phyloP scores from a whole-genome alignment of 2,797 vertebrate species.

The Poecilia velifera region DNA sequence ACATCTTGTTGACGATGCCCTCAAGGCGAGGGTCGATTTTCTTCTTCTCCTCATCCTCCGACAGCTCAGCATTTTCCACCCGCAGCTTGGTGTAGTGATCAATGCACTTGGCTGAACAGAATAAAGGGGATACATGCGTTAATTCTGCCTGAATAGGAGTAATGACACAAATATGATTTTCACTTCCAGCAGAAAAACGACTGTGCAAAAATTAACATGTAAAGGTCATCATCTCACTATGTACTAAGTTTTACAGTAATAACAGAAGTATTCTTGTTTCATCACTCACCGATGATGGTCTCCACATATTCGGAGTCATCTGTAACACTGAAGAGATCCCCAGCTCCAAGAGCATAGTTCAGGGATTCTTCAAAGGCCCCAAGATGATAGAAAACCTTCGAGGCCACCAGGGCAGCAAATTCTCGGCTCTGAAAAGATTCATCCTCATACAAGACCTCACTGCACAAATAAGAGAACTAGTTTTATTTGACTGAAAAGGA shows the following conservation, averaged over 20 bases:
- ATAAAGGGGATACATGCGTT: background rate
- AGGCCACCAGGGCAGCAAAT: conserved; percentile 97
- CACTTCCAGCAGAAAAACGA: background rate
- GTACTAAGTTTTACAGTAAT: background rate
- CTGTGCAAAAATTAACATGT: background rate
- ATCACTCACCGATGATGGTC: conserved; percentile 93
- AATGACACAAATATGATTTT: background rate
- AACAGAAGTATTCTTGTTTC: background rate
- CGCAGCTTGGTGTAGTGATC: conserved; percentile 98
- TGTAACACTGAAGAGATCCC: conserved; percentile 97
- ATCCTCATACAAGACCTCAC: conserved; percentile 98
- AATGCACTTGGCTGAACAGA: conserved; percentile 92
- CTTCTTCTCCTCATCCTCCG: conserved; percentile 93
- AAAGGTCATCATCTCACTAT: background rate
- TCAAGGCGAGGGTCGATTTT: conserved; percentile 93
- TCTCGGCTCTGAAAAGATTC: conserved; percentile 94
- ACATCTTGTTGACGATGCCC: conserved; percentile 99
- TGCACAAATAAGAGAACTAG: conserved; percentile 54
- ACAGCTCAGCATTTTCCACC: conserved; percentile 95
- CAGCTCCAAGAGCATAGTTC: conserved; percentile 97
- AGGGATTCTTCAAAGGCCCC: conserved; percentile 98
- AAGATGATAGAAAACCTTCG: conserved; percentile 99
- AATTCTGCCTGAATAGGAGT: background rate
- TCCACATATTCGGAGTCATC: conserved; percentile 99
- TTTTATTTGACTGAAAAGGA: background rate